Evolutionary conservation across 2,888 invertebrate species (phyloP).

Genomic region (Orthonevra nobilis): DNA sequence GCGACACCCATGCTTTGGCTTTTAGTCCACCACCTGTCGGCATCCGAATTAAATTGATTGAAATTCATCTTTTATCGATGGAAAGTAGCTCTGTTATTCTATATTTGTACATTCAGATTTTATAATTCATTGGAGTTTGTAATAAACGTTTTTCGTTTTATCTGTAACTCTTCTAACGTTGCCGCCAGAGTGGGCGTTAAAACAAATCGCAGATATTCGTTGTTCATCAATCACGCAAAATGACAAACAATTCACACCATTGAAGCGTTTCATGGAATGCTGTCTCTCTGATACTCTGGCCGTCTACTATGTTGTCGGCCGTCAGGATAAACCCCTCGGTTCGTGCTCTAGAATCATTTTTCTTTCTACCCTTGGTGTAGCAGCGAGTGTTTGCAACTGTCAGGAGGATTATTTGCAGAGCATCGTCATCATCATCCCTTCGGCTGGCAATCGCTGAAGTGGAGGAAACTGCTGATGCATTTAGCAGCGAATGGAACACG

Average conservation of each 20-base stretch:
- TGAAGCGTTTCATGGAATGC: slow-evolving; percentile 25
- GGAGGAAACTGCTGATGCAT: slow-evolving; percentile 63
- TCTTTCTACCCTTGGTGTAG: slow-evolving; percentile 50
- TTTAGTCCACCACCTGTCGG: slow-evolving; percentile 51
- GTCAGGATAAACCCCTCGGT: slow-evolving; percentile 47
- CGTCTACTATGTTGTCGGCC: slow-evolving; percentile 24
- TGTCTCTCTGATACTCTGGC: no score
- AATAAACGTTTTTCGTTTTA: slow-evolving; percentile 9
- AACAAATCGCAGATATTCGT: slow-evolving; percentile 70
- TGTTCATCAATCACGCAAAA: slow-evolving; percentile 74
- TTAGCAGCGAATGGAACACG: slow-evolving; percentile 13
- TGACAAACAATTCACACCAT: slow-evolving; percentile 74
- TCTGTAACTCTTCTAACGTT: neutral
- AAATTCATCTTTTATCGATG: slow-evolving; percentile 56
- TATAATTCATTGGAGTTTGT: slow-evolving; percentile 16
- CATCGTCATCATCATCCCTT: slow-evolving; percentile 51
- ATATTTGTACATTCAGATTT: slow-evolving; percentile 37
- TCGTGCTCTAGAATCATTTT: slow-evolving; percentile 62
- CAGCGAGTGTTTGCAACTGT: slow-evolving; percentile 64
- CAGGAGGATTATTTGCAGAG: slow-evolving; percentile 64
- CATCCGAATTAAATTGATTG: slow-evolving; percentile 55
- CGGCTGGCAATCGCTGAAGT: slow-evolving; percentile 18
- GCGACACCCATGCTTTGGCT: slow-evolving; percentile 32
- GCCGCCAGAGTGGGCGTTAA: slow-evolving; percentile 47
- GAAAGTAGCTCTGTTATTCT: slow-evolving; percentile 25